phyloP scores from a whole-genome alignment of 2,113 vertebrate species.

The Ursus arctos region DNA sequence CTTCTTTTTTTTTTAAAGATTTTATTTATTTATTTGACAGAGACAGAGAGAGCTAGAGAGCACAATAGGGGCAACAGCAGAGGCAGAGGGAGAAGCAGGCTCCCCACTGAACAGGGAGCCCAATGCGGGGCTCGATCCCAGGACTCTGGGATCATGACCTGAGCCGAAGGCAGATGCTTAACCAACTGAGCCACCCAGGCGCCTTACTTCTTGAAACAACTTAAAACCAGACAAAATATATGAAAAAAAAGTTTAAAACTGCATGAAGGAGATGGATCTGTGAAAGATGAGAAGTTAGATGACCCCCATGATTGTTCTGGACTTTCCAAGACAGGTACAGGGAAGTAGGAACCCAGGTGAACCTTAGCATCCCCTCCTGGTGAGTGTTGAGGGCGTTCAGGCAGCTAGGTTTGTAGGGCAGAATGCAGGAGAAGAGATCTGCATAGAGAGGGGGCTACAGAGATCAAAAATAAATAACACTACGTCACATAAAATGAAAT shows the following conservation, averaged over 20 bases:
- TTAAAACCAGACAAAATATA: constrained; percentile 19
- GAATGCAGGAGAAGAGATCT: neutral
- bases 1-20: no score
- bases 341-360: neutral
- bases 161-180: no score
- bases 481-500: neutral
- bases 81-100: no score
- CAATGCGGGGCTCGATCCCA: no score
- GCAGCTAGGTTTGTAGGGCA: neutral
- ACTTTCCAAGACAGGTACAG: neutral
- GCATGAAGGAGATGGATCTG: neutral
- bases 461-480: neutral
- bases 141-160: no score
- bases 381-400: neutral
- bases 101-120: no score
- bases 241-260: neutral
- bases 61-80: no score
- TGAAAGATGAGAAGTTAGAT: neutral
- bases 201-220: neutral
- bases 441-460: neutral
- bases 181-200: no score
- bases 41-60: no score
- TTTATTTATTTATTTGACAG: no score
- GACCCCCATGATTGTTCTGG: neutral
- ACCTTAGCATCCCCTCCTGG: neutral